Base-by-base conservation (phyloP, 2,797 vertebrate genomes). In the Poeciliopsis presidionis region DNA sequence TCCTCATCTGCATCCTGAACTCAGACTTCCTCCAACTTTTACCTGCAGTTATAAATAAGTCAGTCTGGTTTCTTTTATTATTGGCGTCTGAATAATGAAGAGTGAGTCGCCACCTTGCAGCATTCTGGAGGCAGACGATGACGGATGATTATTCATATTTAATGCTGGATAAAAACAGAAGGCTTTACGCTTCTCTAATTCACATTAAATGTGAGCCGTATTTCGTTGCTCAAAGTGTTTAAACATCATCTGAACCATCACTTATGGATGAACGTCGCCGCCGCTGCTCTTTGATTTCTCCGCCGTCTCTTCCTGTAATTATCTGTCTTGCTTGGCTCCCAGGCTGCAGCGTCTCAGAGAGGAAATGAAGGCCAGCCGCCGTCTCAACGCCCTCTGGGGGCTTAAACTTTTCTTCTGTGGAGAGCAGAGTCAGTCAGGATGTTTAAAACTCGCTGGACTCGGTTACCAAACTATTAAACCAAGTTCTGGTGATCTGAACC, bases 291-390 rank as follows among this genome's bases (percentile, higher is more conserved):
- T 6, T 57, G 77, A 83, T 76, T 81, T 65, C 46, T 63, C 33
- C 16, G 18, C 53, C 67, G 72, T 63, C 30, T 5, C 70, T 78
- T 78, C 47, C 80, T 77, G 55, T 7, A 84, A 84, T 72, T 69
- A 5, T 76, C 84, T 53, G 72, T 84, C 70, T 78, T 80, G 81
- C 33, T 20, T 73, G 59, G 28, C 73, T 71, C 55, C 76, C 25
- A 4, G 79, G 73, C 67, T 77, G 73, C 63, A 46, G 69, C 72
- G 72, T 77, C 79, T 55, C 89, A 73, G 55, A 41, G 63, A 83
- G 86, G 83, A 78, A 85, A 81, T 41, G 41, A 81, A 71, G 74
- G 43, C 72, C 76, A 82, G 72, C 80, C 72, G 78, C 78, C 82
- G 78, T 72, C 82, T 45, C 61, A 69, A 85, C 47, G 41, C 73